phyloP scores from a whole-genome alignment of 1,140 invertebrate species.

The Diprion similis region DNA sequence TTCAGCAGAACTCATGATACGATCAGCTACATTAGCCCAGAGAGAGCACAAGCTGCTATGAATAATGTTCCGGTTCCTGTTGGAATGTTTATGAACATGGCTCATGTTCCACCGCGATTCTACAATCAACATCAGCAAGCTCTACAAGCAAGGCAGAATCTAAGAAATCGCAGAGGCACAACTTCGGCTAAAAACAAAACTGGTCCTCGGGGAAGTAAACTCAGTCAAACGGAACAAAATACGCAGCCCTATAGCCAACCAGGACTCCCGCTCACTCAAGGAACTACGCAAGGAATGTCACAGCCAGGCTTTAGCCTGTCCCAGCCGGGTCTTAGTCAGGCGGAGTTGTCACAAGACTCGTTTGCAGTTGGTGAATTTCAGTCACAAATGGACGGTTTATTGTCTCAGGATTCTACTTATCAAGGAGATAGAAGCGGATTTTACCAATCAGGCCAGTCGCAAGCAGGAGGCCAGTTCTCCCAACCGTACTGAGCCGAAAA shows the following conservation, averaged over 20 bases:
- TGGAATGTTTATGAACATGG: constrained; percentile 96
- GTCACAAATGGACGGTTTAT: constrained; percentile 91
- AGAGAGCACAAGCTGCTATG: constrained; percentile 79
- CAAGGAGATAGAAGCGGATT: constrained; percentile 79
- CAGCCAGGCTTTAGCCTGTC: constrained; percentile 72
- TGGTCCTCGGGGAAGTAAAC: constrained; percentile 48
- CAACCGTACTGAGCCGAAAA: constrained; percentile 66
- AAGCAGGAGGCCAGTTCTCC: constrained; percentile 64
- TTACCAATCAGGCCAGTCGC: constrained; percentile 70
- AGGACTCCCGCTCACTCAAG: constrained; percentile 69
- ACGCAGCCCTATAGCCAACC: constrained; percentile 71
- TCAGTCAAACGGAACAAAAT: constrained; percentile 57
- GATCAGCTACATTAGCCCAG: constrained; percentile 91
- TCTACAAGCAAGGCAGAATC: constrained; percentile 64
- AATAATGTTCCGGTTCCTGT: constrained; percentile 87
- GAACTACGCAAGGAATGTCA: constrained; percentile 75
- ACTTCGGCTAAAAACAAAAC: constrained; percentile 37
- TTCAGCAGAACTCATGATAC: constrained; percentile 83
- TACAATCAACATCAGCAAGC: constrained; percentile 85
- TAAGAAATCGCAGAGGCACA: constrained; percentile 47
- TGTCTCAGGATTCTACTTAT: constrained; percentile 95
- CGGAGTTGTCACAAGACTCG: constrained; percentile 87
- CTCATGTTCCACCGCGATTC: constrained; percentile 85
- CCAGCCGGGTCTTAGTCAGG: constrained; percentile 75
- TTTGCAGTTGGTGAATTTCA: constrained; percentile 87